A percentile compares a stretch with the other conserved stretches of the same genome.
Evolutionary conservation across 23 tunicate species (phyloP).

Genomic region (Styela clava): DNA sequence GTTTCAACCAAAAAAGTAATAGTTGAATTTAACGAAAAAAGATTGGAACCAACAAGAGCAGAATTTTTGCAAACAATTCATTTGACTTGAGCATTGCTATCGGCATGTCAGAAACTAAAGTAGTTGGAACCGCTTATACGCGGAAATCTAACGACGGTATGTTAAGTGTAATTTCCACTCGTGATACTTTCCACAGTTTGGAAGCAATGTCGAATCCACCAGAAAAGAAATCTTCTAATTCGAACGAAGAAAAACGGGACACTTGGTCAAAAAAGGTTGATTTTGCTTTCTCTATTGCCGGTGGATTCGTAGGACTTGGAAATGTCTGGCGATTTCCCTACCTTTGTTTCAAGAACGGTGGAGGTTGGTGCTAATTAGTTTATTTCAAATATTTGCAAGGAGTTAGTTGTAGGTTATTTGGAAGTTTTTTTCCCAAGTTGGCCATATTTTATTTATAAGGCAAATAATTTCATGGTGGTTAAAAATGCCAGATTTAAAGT

Average conservation of each 20-base stretch:
- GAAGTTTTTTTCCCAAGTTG: too few species aligned
- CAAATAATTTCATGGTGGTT: too few species aligned
- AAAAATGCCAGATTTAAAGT: too few species aligned
- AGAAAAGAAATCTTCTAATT: neutral
- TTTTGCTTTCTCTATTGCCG: constrained; percentile 43
- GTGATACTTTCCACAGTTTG: neutral
- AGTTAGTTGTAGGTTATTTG: too few species aligned
- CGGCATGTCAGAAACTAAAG: neutral
- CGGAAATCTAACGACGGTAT: neutral
- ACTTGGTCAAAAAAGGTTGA: constrained; percentile 39
- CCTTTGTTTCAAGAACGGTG: constrained; percentile 45
- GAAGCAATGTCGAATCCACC: constrained; percentile 17
- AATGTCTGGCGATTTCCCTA: constrained; percentile 59
- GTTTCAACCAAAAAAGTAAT: too few species aligned
- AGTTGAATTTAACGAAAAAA: too few species aligned
- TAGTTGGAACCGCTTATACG: neutral
- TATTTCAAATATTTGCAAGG: too few species aligned
- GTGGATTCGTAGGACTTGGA: constrained; percentile 53
- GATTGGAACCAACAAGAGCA: too few species aligned
- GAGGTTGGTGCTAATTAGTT: constrained; percentile 25
- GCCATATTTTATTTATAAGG: too few species aligned
- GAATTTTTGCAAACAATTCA: too few species aligned
- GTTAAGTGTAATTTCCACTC: neutral
- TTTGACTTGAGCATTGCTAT: too few species aligned
- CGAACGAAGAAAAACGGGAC: constrained; percentile 7